Percentiles rank a stretch among this genome's conserved stretches.
These are phyloP conservation scores for Sinocyclocheilus anshuiensis DNA, from an alignment of 2,113 vertebrate genomes.

Conservation along the genomic window DNA sequence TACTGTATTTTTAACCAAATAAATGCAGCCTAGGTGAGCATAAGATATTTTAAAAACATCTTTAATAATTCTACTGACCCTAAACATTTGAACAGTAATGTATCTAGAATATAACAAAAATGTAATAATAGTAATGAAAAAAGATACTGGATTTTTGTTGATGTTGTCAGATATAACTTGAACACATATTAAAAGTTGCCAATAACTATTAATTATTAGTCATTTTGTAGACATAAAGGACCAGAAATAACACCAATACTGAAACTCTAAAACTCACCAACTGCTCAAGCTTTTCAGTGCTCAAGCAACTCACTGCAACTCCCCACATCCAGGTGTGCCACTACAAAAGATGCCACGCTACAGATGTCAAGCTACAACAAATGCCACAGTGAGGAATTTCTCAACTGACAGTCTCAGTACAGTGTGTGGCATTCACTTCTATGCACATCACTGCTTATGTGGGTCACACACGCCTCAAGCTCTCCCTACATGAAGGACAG, in stretches of 20 bases:
- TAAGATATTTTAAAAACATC: no score
- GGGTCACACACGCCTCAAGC: conserved; percentile 47
- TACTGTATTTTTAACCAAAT: no score
- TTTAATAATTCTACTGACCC: no score
- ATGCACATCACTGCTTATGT: conserved; percentile 49
- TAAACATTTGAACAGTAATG: not conserved
- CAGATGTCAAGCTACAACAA: conserved; percentile 6
- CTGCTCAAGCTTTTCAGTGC: not conserved
- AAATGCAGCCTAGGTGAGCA: not conserved
- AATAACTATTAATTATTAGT: not conserved
- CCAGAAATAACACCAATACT: not conserved
- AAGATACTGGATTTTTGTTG: not conserved
- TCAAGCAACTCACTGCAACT: not conserved
- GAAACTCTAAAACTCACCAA: not conserved
- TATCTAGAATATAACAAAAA: not conserved
- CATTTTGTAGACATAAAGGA: not conserved
- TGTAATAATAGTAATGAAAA: no score
- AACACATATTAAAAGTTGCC: not conserved
- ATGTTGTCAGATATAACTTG: not conserved
- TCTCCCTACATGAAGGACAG: conserved; percentile 36
- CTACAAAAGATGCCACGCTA: not conserved
- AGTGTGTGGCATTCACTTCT: not conserved
- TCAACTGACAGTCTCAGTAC: not conserved
- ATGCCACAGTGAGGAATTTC: not conserved
- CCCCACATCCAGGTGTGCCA: not conserved